These are phyloP conservation scores for Limnephilus rhombicus DNA, from an alignment of 2,888 invertebrate species.

Conservation along the genomic window DNA sequence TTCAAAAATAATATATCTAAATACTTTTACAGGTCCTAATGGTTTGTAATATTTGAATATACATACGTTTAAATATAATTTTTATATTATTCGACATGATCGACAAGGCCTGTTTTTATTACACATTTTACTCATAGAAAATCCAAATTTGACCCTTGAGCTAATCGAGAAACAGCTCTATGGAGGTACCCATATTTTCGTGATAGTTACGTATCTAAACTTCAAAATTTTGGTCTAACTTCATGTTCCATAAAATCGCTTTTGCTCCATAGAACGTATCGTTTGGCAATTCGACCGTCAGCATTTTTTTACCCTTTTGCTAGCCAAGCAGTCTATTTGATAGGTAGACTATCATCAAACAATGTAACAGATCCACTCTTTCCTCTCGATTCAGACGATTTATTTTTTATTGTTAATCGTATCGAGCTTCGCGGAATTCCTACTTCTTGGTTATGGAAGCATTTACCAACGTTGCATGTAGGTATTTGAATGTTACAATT, in stretches of 20 bases:
- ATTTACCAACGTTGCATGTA: neutral
- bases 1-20: too few species aligned
- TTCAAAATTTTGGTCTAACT: neutral
- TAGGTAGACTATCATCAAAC: slow-evolving; percentile 22
- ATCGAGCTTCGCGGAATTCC: neutral
- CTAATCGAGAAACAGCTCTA: too few species aligned
- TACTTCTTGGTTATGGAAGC: neutral
- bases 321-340: slow-evolving; percentile 28
- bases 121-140: too few species aligned
- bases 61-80: too few species aligned
- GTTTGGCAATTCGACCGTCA: slow-evolving; percentile 7
- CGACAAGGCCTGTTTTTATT: too few species aligned
- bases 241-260: neutral
- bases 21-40: too few species aligned
- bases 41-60: too few species aligned
- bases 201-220: too few species aligned
- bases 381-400: neutral
- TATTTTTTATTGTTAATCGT: neutral
- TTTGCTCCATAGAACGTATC: neutral
- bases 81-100: too few species aligned
- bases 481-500: too few species aligned
- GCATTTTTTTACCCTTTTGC: neutral
- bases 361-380: slow-evolving; percentile 6
- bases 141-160: too few species aligned
- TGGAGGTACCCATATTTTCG: too few species aligned